Evolutionary conservation across 2,888 invertebrate genomes (phyloP), one percentile per base, ranked within the genome.

Genomic region (Sarcophaga carnaria): DNA sequence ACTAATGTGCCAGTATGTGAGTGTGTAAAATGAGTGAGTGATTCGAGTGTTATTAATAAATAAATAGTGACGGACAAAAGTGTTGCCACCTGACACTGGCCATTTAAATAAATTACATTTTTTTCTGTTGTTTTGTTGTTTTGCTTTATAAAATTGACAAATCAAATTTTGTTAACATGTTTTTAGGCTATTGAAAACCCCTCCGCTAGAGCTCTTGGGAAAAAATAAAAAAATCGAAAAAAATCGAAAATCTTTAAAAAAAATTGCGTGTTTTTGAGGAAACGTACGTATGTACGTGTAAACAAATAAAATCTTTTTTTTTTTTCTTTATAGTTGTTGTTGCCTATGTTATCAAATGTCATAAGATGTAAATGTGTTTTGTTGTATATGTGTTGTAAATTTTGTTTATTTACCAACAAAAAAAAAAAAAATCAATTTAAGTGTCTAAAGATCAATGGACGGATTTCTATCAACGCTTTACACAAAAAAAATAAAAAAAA

Each of bases 31-130:
- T 37, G 37, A 37, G 37, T 37, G 37, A 37, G 2, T 37, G 37
- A 37, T 37, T 37, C 37, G 37, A 37, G 37, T 37, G 37, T 54
- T 37, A 60, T n/a, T 14, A 69, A 77, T 70, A 72, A 64, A 64
- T 49, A 75, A 72, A 66, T 37, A 37, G 8, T 71, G 47, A 45
- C 2, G 5, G 47, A 11, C 49, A 70, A 22, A 22, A 81, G 78
- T 78, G 83, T 66, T 83, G 83, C 86, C 86, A 86, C 83, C 86
- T 83, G 80, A 20, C 25, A 74, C 25, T 54, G 27, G 12, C n/a
- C 17, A 4, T 25, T 70, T 63, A 17, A 11, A 22, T 37, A 6
- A 64, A 14, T 49, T 12, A 22, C 63, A 60, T 4, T 2, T 59
- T 20, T 37, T 37, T 37, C 0, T 37, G 1, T 37, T 37, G 37